Base-by-base conservation (phyloP, 1,140 invertebrate species). In the Nomia melanderi region DNA sequence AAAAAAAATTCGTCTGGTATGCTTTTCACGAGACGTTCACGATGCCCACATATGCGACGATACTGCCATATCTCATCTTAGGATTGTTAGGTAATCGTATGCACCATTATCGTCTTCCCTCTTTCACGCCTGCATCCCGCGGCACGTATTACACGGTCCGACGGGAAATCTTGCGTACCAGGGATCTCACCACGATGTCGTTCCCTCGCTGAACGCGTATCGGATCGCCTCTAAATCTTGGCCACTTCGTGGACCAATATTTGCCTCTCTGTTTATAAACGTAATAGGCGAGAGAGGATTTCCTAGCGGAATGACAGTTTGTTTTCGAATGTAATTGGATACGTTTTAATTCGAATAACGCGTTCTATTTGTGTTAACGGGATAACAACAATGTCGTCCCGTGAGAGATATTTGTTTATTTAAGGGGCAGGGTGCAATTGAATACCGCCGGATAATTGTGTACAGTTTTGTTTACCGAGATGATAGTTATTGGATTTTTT, bases 31-130 rank as follows among this genome's bases (percentile, higher is more conserved):
- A 90, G 90, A 77, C 77, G 62, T 67, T 87, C 90, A 90, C 83
- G 81, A 90, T 91, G 90, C 85, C 85, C 78, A 83, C 82, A 82
- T 88, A 87, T 87, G 83, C 83, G 86, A 89, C 80, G 75, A 88
- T 89, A 90, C 79, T 89, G 86, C 86, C 88, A 82, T 88, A 87
- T 83, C 78, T 90, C 79, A 84, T 88, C 77, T 77, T 91, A 79
- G 88, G 87, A 87, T 84, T 91, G 73, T 86, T 91, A 87, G 90
- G 90, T 91, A 91, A 89, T 77, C 70, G 67, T 29, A 39, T n/a
- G 33, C 59, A 63, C 36, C 36, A 77, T 77, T 71, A 77, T 77
- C n/a, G n/a, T n/a, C 57, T 71, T 62, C 20, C 36, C 20, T 27
- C n/a, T 41, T 74, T 50, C 33, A 66, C 71, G 65, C 27, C 76